phyloP scores from a whole-genome alignment of 2,888 invertebrate species.

The Polyommatus icarus region DNA sequence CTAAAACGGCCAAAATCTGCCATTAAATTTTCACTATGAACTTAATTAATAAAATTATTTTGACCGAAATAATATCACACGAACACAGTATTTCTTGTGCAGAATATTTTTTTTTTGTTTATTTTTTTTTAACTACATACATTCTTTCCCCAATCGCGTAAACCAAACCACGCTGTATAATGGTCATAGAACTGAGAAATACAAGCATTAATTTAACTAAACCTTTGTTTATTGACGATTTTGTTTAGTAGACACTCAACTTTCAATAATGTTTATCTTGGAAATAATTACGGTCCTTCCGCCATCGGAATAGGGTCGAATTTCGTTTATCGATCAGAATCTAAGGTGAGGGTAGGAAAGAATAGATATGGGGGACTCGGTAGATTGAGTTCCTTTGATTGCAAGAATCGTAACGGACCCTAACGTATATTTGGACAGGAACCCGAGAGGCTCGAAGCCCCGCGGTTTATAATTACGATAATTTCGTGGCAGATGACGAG shows the following conservation, averaged over 20 bases:
- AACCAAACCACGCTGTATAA: conserved; percentile 52
- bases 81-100: no score
- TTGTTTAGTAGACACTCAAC: conserved; percentile 72
- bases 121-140: no score
- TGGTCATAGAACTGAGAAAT: conserved; percentile 52
- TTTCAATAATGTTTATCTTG: conserved; percentile 46
- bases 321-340: conserved; percentile 41
- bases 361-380: conserved; percentile 76
- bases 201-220: conserved; percentile 69
- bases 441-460: conserved; percentile 75
- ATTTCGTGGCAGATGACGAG: conserved; percentile 72
- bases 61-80: no score
- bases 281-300: conserved; percentile 43
- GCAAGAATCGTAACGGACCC: conserved; percentile 74
- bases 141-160: neutral
- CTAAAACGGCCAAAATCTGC: no score
- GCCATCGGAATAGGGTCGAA: conserved; percentile 36
- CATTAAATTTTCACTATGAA: no score
- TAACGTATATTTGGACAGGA: conserved; percentile 80
- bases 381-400: conserved; percentile 73
- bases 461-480: conserved; percentile 77
- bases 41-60: no score
- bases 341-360: conserved; percentile 65
- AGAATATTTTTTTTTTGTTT: no score
- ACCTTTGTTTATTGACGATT: conserved; percentile 78